phyloP scores from a whole-genome alignment of 2,113 vertebrate species.

The Poeciliopsis retropinna region DNA sequence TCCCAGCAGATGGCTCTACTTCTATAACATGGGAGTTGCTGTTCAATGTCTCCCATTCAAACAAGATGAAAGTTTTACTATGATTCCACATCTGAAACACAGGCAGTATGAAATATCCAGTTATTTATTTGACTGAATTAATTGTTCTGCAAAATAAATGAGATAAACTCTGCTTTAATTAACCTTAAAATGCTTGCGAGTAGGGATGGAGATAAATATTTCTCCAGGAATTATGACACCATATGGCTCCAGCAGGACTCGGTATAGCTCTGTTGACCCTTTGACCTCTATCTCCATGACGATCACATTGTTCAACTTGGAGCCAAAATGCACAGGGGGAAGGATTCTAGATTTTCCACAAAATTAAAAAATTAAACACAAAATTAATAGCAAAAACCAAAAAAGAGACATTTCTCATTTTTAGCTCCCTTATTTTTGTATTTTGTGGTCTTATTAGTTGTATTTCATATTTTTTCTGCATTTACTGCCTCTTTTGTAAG shows the following conservation, averaged over 20 bases:
- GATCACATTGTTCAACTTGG: slow-evolving; percentile 72
- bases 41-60: slow-evolving; percentile 83
- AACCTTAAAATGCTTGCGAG: slow-evolving; percentile 88
- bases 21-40: slow-evolving; percentile 80
- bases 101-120: slow-evolving; percentile 26
- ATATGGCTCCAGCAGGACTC: slow-evolving; percentile 88
- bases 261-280: slow-evolving; percentile 84
- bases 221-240: slow-evolving; percentile 88
- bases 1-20: slow-evolving; percentile 85
- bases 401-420: neutral
- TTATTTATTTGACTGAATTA: neutral
- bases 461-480: neutral
- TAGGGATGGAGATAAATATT: slow-evolving; percentile 78
- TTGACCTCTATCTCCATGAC: slow-evolving; percentile 90
- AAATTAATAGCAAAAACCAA: neutral
- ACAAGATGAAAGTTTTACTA: slow-evolving; percentile 85
- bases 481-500: neutral
- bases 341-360: slow-evolving; percentile 60
- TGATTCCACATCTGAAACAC: slow-evolving; percentile 92
- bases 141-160: too few species aligned
- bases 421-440: neutral
- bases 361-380: neutral
- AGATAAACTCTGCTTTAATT: neutral
- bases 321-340: slow-evolving; percentile 40
- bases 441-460: slow-evolving; percentile 5